phyloP scores from a whole-genome alignment of 2,797 vertebrate genomes.

The Chaunax sp. region DNA sequence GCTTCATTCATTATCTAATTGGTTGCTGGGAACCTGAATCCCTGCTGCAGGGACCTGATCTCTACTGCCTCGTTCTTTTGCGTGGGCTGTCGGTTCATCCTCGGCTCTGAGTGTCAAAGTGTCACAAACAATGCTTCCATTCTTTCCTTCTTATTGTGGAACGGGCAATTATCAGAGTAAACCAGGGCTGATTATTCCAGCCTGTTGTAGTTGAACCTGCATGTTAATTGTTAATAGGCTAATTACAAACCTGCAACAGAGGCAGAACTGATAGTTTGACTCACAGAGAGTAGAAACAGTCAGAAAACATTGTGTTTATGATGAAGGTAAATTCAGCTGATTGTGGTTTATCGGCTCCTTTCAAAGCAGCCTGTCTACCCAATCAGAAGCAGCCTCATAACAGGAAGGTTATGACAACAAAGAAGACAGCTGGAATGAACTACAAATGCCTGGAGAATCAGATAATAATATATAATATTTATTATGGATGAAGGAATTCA shows the following conservation, averaged over 20 bases:
- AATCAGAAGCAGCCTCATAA: slow-evolving; percentile 17
- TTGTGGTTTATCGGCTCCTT: slow-evolving; percentile 39
- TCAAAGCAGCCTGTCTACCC: slow-evolving; percentile 33
- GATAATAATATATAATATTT: too few species aligned
- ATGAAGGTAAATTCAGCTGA: slow-evolving; percentile 41
- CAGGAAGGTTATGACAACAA: slow-evolving; percentile 21
- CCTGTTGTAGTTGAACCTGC: slow-evolving; percentile 61
- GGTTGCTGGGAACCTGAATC: slow-evolving; percentile 55
- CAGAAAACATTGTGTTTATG: slow-evolving; percentile 39
- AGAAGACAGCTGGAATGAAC: not conserved
- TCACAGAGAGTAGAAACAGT: slow-evolving; percentile 28
- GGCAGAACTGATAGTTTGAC: slow-evolving; percentile 50
- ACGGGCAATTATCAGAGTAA: slow-evolving; percentile 75
- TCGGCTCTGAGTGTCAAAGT: slow-evolving; percentile 54
- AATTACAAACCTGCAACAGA: slow-evolving; percentile 75
- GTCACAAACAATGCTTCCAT: slow-evolving; percentile 70
- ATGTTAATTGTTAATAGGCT: slow-evolving; percentile 67
- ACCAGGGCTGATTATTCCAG: slow-evolving; percentile 62
- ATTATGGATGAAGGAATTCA: too few species aligned
- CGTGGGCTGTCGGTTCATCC: slow-evolving; percentile 57
- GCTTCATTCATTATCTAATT: slow-evolving; percentile 69
- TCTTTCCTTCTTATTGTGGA: slow-evolving; percentile 63
- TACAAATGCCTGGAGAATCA: too few species aligned
- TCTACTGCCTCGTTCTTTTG: slow-evolving; percentile 35
- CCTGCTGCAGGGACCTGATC: slow-evolving; percentile 54